These are phyloP conservation scores for Babylonia areolata DNA, from an alignment of 1,140 invertebrate species.

Conservation along the genomic window DNA sequence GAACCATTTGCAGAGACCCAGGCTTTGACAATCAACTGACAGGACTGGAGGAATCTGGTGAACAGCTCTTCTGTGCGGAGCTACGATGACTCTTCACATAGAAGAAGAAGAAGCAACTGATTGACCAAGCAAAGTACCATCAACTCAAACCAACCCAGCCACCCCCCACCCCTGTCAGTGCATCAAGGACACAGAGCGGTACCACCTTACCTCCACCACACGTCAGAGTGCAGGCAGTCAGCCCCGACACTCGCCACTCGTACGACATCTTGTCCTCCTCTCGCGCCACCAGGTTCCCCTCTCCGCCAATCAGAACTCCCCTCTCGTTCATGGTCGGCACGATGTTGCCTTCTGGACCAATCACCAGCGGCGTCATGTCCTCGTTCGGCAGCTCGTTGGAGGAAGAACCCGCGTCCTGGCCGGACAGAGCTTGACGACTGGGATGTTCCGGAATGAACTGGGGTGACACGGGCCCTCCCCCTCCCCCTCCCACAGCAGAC, in stretches of 20 bases:
- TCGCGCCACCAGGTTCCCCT: not conserved
- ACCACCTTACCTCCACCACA: constrained; percentile 88
- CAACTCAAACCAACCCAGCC: no score
- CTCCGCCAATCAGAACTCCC: constrained; percentile 29
- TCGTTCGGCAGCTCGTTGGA: constrained; percentile 9
- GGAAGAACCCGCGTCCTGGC: not conserved
- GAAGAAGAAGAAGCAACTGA: no score
- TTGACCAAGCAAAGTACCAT: no score
- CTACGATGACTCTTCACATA: no score
- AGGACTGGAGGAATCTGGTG: no score
- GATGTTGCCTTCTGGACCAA: constrained; percentile 14
- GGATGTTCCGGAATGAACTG: constrained; percentile 8
- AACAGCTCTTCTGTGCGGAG: no score
- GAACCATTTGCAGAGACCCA: no score
- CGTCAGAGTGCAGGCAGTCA: constrained; percentile 85
- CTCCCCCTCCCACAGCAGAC: no score
- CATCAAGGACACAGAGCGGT: no score
- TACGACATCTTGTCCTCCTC: constrained; percentile 24
- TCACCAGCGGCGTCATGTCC: not conserved
- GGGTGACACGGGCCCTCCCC: not conserved
- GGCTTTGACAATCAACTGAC: no score
- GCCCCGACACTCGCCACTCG: constrained; percentile 86
- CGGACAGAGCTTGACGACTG: not conserved
- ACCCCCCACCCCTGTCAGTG: no score
- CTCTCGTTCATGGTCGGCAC: constrained; percentile 20